Conservation (phyloP, 2,113 vertebrate genomes). For the Ceyx cyanopectus region DNA sequence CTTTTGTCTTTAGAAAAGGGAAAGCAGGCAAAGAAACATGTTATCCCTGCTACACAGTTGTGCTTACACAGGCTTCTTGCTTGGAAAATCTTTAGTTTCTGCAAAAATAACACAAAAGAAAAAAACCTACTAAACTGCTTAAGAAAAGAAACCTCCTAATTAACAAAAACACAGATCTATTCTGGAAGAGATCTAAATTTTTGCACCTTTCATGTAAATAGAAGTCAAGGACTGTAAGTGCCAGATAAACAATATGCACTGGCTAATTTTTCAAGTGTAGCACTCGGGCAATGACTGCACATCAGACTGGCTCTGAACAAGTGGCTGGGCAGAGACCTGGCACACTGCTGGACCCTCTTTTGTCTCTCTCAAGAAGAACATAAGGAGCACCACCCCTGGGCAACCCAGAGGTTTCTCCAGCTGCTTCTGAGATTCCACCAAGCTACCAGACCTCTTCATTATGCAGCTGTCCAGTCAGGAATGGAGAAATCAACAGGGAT, state of each 20-base stretch:
- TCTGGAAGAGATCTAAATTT: neutral
- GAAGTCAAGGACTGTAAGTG: neutral
- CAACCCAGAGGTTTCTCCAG: neutral
- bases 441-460: neutral
- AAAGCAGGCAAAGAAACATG: conserved; percentile 29
- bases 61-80: neutral
- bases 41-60: neutral
- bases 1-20: conserved; percentile 63
- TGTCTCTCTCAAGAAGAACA: neutral
- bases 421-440: neutral
- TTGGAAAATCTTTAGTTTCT: conserved; percentile 14
- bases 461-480: neutral
- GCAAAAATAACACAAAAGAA: neutral
- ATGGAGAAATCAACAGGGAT: neutral
- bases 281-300: neutral
- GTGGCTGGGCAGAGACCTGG: neutral
- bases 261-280: neutral
- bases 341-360: neutral
- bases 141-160: neutral
- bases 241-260: neutral
- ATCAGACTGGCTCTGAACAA: neutral
- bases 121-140: neutral
- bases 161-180: neutral
- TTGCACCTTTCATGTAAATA: neutral
- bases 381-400: neutral